These are phyloP conservation scores for Brachypalpus laphriformis DNA, from an alignment of 2,888 invertebrate species.

Conservation along the genomic window DNA sequence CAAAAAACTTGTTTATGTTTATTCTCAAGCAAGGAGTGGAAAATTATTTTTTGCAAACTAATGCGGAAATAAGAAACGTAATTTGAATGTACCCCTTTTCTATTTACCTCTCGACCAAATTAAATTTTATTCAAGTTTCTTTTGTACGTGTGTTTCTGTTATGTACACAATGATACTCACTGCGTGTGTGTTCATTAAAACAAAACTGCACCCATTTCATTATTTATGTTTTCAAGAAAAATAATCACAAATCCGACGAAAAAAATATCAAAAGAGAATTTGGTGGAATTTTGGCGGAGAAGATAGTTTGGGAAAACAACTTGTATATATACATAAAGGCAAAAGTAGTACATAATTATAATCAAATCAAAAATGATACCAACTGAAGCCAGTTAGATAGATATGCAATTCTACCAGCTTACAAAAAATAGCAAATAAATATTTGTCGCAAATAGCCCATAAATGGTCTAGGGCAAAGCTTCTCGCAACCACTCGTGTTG, in stretches of 20 bases:
- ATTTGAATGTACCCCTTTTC: background rate
- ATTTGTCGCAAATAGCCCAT: too few species aligned
- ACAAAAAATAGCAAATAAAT: too few species aligned
- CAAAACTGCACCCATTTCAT: background rate
- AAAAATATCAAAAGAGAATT: background rate
- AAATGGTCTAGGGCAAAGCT: too few species aligned
- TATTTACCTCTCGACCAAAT: background rate
- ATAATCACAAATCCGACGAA: background rate
- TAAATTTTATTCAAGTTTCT: background rate
- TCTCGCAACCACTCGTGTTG: too few species aligned
- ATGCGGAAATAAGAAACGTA: background rate
- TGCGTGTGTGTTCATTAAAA: background rate
- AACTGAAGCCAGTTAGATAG: too few species aligned
- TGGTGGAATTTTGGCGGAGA: background rate
- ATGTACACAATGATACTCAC: background rate
- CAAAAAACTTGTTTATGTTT: background rate
- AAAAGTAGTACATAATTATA: too few species aligned
- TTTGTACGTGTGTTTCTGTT: background rate
- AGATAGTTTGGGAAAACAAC: background rate
- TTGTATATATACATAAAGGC: too few species aligned
- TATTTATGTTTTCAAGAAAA: slow-evolving; percentile 8
- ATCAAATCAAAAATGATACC: too few species aligned
- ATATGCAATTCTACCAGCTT: too few species aligned
- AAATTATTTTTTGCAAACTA: background rate
- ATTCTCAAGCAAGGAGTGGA: background rate